A percentile compares a stretch with the other conserved stretches of the same genome.
Evolutionary conservation across 2,888 invertebrate species (phyloP).

Genomic region (Cephus pygmeus): DNA sequence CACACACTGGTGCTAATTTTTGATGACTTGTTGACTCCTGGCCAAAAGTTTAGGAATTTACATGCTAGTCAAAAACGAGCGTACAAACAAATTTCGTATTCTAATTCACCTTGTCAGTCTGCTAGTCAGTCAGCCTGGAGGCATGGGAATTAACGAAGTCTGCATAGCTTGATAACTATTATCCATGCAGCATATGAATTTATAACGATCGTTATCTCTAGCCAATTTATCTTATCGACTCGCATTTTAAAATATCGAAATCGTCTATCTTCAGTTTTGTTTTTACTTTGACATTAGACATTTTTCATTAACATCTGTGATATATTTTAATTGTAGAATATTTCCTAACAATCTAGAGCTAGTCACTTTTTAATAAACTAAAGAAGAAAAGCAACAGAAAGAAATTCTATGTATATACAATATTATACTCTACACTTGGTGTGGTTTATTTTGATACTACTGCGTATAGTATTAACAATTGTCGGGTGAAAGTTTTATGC

Average conservation of each 20-base stretch:
- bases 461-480: constrained; percentile 9
- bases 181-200: constrained; percentile 25
- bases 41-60: neutral
- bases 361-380: constrained; percentile 47
- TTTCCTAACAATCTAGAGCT: constrained; percentile 48
- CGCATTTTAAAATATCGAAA: constrained; percentile 30
- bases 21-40: neutral
- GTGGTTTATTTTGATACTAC: constrained; percentile 65
- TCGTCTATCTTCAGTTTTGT: constrained; percentile 38
- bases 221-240: constrained; percentile 39
- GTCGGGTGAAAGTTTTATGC: constrained; percentile 5
- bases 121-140: neutral
- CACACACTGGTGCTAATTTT: neutral
- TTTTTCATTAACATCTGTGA: constrained; percentile 63
- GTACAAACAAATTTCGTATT: neutral
- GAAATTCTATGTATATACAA: constrained; percentile 56
- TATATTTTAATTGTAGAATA: constrained; percentile 62
- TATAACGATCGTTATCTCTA: constrained; percentile 42
- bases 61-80: neutral
- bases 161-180: neutral
- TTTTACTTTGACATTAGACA: constrained; percentile 49
- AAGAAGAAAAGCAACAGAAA: constrained; percentile 28
- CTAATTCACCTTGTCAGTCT: neutral
- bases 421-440: constrained; percentile 62
- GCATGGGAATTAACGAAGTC: neutral